Base-by-base conservation (phyloP, 1,140 invertebrate genomes). In the Mactra quadrangularis region DNA sequence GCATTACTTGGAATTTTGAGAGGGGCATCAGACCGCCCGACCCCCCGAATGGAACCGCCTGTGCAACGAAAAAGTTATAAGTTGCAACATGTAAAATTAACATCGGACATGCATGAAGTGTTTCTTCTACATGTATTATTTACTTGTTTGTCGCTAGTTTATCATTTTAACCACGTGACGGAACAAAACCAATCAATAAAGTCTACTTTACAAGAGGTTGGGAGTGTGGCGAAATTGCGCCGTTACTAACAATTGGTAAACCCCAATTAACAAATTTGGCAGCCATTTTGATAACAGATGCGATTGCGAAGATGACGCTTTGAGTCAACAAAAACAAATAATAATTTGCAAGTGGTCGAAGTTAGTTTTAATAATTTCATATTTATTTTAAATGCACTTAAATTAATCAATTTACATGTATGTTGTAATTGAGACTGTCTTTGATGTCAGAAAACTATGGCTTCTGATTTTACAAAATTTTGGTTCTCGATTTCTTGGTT, bases 271-370 rank as follows among this genome's bases (percentile, higher is more conserved):
- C 17, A 31, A 50, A 50, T 15, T 50, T 52, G 29, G 64, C 64
- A 68, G 64, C 64, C 64, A 68, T 68, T 68, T 68, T 68, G 64
- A 68, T 68, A 68, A 41, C n/a, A 68, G 38, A 68, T 38, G 45
- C 45, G 25, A 50, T 19, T 41, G 19, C 4, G 29, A 41, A 50
- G 64, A 50, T 68, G 64, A 68, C 64, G 64, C 45, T 17, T 35
- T 22, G 19, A 22, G 11, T 27, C 35, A 68, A 68, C 31, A 68
- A 15, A 50, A 47, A 68, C 45, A 68, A 27, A 68, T 47, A 7
- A 68, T 3, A 68, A 4, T 29, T 68, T 31, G 17, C 1, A 22
- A 25, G 27, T 7, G 6, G 1, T 22, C 33, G 31, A 47, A 27
- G 41, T 68, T 68, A 7, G 11, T 22, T 29, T 19, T 13, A 22